phyloP scores from a whole-genome alignment of 2,888 invertebrate species.

The Drosophila mettleri region DNA sequence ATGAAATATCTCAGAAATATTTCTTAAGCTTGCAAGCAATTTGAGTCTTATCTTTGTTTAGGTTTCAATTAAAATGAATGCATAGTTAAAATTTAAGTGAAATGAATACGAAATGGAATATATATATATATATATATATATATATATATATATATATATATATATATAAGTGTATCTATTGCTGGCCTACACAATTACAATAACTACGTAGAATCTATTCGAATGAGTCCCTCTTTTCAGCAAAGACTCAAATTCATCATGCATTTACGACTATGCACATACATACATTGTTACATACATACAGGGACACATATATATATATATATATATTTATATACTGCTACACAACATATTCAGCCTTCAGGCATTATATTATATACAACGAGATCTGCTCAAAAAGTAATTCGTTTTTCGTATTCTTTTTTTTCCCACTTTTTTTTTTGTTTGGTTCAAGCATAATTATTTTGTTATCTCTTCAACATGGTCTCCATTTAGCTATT shows the following conservation, averaged over 20 bases:
- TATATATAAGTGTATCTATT: background rate
- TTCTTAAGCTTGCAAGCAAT: slow-evolving; percentile 6
- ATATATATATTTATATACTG: too few relatives aligned
- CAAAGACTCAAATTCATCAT: too few relatives aligned
- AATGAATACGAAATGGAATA: background rate
- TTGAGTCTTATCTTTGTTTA: background rate
- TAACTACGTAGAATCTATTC: background rate
- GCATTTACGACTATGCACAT: background rate
- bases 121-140: background rate
- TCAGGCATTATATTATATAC: too few relatives aligned
- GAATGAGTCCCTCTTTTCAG: background rate
- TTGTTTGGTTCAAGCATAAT: too few relatives aligned
- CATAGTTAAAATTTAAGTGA: background rate
- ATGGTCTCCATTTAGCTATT: too few relatives aligned
- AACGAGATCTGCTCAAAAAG: too few relatives aligned
- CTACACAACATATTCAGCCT: too few relatives aligned
- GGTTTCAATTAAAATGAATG: background rate
- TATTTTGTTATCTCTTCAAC: too few relatives aligned
- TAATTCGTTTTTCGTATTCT: too few relatives aligned
- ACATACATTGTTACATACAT: background rate
- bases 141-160: background rate
- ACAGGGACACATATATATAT: background rate
- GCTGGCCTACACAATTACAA: background rate
- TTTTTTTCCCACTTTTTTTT: too few relatives aligned
- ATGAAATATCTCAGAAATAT: slow-evolving; percentile 2